A percentile compares a stretch with the other conserved stretches of the same genome.
phyloP scores from a whole-genome alignment of 2,113 vertebrate genomes.

The Nesogale talazaci region DNA sequence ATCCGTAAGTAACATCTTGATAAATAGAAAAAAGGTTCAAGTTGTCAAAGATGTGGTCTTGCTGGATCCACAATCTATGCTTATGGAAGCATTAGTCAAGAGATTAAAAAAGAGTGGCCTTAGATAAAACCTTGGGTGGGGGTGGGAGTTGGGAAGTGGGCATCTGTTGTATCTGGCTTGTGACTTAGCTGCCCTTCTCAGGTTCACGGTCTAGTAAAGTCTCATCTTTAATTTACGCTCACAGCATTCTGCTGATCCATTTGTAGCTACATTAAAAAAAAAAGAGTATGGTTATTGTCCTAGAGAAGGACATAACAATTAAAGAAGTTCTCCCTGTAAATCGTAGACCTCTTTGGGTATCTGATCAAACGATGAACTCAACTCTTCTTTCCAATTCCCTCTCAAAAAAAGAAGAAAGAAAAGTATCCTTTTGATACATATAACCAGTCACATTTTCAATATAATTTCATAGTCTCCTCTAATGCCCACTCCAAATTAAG shows the following conservation, averaged over 20 bases:
- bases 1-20: too few relatives aligned
- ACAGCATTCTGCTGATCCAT: not conserved
- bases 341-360: not conserved
- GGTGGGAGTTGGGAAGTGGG: too few relatives aligned
- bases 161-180: too few relatives aligned
- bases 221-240: too few relatives aligned
- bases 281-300: not conserved
- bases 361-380: not conserved
- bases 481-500: not conserved
- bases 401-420: not conserved
- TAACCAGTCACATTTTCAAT: not conserved
- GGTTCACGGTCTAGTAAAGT: too few relatives aligned
- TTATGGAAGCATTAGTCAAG: too few relatives aligned
- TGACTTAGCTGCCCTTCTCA: too few relatives aligned
- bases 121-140: too few relatives aligned
- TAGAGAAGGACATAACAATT: not conserved
- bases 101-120: too few relatives aligned
- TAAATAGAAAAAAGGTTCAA: too few relatives aligned
- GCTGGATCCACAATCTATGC: too few relatives aligned
- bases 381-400: not conserved
- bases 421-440: not conserved
- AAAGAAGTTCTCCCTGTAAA: not conserved
- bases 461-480: not conserved
- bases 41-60: too few relatives aligned
- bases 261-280: not conserved